Percentiles rank a stretch among this genome's conserved stretches.
Conservation (phyloP, 2,888 invertebrate genomes). For the Drosophila mulleri region DNA sequence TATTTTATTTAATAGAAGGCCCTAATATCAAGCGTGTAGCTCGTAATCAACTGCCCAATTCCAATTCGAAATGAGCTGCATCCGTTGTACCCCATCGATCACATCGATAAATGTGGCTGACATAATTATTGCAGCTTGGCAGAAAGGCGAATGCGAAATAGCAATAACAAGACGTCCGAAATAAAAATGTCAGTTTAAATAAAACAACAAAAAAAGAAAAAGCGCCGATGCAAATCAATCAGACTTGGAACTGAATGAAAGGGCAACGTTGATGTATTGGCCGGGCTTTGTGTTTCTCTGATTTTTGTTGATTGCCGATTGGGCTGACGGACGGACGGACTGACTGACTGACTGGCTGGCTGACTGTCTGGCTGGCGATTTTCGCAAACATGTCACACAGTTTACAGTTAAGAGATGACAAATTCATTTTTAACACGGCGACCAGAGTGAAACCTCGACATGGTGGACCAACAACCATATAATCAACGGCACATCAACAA, state of each 20-base stretch:
- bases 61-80: slow-evolving; percentile 4
- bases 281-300: slow-evolving; percentile 62
- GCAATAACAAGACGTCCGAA: slow-evolving; percentile 36
- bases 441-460: slow-evolving; percentile 66
- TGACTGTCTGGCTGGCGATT: slow-evolving; percentile 46
- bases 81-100: slow-evolving; percentile 60
- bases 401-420: slow-evolving; percentile 80
- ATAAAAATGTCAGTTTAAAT: slow-evolving; percentile 73
- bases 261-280: slow-evolving; percentile 78
- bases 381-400: slow-evolving; percentile 80
- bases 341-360: slow-evolving; percentile 1
- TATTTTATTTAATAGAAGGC: not conserved
- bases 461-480: slow-evolving; percentile 58
- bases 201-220: slow-evolving; percentile 25
- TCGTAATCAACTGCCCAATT: not conserved
- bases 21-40: not conserved
- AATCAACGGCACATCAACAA: slow-evolving; percentile 70
- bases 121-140: slow-evolving; percentile 76
- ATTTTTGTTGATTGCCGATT: slow-evolving; percentile 49
- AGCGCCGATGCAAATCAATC: slow-evolving; percentile 84
- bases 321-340: slow-evolving; percentile 1
- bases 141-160: slow-evolving; percentile 29
- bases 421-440: slow-evolving; percentile 82
- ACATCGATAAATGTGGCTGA: slow-evolving; percentile 66
- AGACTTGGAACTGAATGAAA: slow-evolving; percentile 62